phyloP scores from a whole-genome alignment of 37 sponge, comb jelly and placozoan genomes.

The Chondrosia reniformis region DNA sequence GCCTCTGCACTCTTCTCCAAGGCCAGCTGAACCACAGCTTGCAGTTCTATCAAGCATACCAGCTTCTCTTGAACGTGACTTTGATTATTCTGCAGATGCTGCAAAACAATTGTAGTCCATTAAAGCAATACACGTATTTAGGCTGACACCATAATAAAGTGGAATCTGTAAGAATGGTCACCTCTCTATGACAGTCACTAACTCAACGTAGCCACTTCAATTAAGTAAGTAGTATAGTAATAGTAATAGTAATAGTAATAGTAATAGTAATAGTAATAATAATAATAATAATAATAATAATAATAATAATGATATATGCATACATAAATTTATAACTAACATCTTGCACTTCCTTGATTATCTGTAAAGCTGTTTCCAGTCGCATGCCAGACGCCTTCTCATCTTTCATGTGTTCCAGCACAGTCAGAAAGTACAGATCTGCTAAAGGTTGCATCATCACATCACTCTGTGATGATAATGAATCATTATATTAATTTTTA shows the following conservation, averaged over 20 bases:
- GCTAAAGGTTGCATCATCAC: slow-evolving; percentile 77
- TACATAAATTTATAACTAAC: neutral
- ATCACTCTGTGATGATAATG: neutral
- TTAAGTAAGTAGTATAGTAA: too few relatives aligned
- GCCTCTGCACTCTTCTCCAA: slow-evolving; percentile 34
- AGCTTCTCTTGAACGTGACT: neutral
- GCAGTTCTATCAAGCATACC: slow-evolving; percentile 51
- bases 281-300: too few relatives aligned
- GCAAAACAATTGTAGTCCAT: too few relatives aligned
- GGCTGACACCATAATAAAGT: too few relatives aligned
- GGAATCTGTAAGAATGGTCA: too few relatives aligned
- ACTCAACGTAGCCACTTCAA: too few relatives aligned
- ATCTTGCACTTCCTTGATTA: neutral
- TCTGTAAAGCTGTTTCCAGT: slow-evolving; percentile 1
- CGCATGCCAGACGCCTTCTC: slow-evolving; percentile 7
- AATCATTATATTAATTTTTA: too few relatives aligned
- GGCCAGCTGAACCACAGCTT: slow-evolving; percentile 76
- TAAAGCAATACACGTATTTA: too few relatives aligned
- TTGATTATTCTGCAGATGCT: neutral
- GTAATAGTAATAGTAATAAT: too few relatives aligned
- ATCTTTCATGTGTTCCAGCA: slow-evolving; percentile 62
- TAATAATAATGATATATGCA: too few relatives aligned
- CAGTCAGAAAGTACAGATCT: slow-evolving; percentile 77
- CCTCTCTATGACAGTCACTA: too few relatives aligned
- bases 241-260: too few relatives aligned